Conservation (phyloP, 2,888 invertebrate species). For the Amorpha juglandis region DNA sequence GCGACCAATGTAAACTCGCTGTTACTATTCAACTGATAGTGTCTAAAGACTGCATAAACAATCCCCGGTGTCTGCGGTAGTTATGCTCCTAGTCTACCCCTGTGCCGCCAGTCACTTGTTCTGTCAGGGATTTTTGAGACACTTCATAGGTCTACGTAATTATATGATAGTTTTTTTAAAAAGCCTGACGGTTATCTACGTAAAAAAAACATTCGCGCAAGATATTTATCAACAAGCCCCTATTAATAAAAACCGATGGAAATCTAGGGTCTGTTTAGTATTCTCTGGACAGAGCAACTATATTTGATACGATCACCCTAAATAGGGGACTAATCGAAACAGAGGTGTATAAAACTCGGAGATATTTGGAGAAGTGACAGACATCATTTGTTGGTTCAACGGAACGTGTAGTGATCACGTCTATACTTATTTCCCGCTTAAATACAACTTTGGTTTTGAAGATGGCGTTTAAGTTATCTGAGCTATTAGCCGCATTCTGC, state of each 20-base stretch:
- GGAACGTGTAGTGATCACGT: constrained; percentile 35
- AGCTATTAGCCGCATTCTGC: constrained; percentile 58
- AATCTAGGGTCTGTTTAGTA: constrained; percentile 47
- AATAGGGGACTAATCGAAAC: constrained; percentile 67
- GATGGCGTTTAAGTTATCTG: constrained; percentile 62
- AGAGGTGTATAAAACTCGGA: constrained; percentile 54
- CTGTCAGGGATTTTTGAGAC: too few relatives aligned
- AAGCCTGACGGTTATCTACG: not conserved
- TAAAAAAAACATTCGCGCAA: not conserved
- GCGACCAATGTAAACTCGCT: too few relatives aligned
- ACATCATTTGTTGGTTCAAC: constrained; percentile 32
- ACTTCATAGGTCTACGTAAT: too few relatives aligned
- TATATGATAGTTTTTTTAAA: too few relatives aligned
- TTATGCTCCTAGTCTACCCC: too few relatives aligned
- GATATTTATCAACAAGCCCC: constrained; percentile 32
- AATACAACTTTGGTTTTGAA: constrained; percentile 43
- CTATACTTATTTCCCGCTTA: constrained; percentile 31
- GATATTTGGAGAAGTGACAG: constrained; percentile 40
- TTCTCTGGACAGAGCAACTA: constrained; percentile 39
- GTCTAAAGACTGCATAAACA: too few relatives aligned
- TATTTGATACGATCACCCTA: constrained; percentile 46
- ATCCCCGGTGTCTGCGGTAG: too few relatives aligned
- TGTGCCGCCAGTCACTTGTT: too few relatives aligned
- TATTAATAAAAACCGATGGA: constrained; percentile 38
- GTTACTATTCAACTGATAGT: too few relatives aligned